Base-by-base conservation (phyloP, 2,888 invertebrate species). In the Ceriagrion tenellum region DNA sequence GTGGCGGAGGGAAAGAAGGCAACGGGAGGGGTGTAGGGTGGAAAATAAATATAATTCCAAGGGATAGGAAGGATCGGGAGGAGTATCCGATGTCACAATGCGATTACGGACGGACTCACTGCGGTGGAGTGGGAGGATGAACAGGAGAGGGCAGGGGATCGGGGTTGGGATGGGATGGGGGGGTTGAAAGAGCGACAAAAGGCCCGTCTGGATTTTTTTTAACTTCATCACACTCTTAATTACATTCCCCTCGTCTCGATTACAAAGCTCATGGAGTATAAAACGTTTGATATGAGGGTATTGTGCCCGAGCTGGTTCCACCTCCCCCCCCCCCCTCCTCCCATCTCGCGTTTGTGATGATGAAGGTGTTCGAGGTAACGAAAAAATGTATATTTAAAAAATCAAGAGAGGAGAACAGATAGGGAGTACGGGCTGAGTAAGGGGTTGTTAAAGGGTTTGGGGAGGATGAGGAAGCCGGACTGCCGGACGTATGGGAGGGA, bases 231-330 rank as follows among this genome's bases (percentile, higher is more conserved):
- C 55, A n/a, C 93, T 93, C 93, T 93, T 93, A 93, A 93, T 93
- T 93, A 93, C 93, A 93, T 47, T 59, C 93, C 69, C 59, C 93
- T 93, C 63, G 47, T 63, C 93, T 93, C 93, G 93, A 93, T 93
- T 69, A 93, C 93, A 93, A 93, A 93, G 93, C 93, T 69, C 93
- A 89, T 89, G 89, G 89, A 89, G 89, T 89, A 89, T 89, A 89
- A 93, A 93, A 93, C 93, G 93, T 93, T 93, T 93, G 93, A 93
- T 93, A 93, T 93, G 93, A 93, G 93, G 74, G 47, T 47, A 93
- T 93, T 93, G 93, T 93, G 91, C 23, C 30, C 35, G 88, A n/a
- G n/a, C 47, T n/a, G n/a, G n/a, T n/a, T n/a, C n/a, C n/a, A n/a
- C n/a, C n/a, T 63, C n/a, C 81, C 18, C 0, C 30, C 55, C 18